Base-by-base conservation (phyloP, 2,113 vertebrate species). In the Opisthocomus hoazin region DNA sequence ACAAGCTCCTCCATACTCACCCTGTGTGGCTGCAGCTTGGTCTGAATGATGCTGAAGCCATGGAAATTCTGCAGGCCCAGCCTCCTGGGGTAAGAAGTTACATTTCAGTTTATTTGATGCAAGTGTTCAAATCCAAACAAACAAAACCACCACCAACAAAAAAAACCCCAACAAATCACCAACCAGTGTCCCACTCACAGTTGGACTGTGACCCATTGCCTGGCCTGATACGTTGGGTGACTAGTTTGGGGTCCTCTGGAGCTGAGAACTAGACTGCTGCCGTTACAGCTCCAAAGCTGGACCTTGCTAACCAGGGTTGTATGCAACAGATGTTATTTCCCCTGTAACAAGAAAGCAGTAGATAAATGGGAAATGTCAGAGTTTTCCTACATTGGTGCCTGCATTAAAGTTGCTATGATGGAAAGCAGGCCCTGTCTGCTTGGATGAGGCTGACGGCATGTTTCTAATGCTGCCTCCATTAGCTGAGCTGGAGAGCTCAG, bases 1-100 rank as follows among this genome's bases (percentile, higher is more conserved):
- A 99, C 97, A 96, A 99, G 69, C 98, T 99, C 56, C 98, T 98
- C 16, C 98, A 99, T 74, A 99, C 99, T 11, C 99, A 99, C 89
- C 97, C 98, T 4, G 98, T 98, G 61, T 99, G 99, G 99, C 97
- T 99, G 53, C 99, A 99, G 96, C 98, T 99, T 75, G 93, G 97
- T 11, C 96, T 99, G 90, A 98, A 95, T 21, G 98, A 99, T 43
- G 98, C 98, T 30, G 99, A 99, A 89, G 98, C 98, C 3, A 24
- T 75, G 6, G 94, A 89, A 65, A 97, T 99, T 61, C 97, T 99
- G 34, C 98, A 98, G 91, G 66, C 97, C 26, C 99, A 99, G 86
- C 98, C 98, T 17, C 98, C 98, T 3, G 99, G 99, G 98, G 99
- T 99, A 98, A 98, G 98, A 90, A 84, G 12, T 26, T 69, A 20